These are phyloP conservation scores for Dendropsophus ebraccatus DNA, from an alignment of 2,113 vertebrate species.

Conservation along the genomic window DNA sequence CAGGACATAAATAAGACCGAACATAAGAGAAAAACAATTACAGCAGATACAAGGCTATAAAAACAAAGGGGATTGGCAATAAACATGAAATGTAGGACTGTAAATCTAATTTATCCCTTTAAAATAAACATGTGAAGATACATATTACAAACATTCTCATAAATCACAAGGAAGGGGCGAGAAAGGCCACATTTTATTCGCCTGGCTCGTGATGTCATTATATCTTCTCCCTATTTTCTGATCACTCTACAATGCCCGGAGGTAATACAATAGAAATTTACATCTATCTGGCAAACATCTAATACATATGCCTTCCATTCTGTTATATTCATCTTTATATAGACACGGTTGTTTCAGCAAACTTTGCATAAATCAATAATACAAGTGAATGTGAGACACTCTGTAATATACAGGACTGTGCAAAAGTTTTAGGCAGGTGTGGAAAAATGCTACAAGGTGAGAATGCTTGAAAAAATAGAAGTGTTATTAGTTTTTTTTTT, in stretches of 20 bases:
- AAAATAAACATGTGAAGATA: slow-evolving; percentile 37
- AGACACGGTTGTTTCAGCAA: background rate
- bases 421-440: too few species aligned
- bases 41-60: slow-evolving; percentile 5
- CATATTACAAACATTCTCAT: background rate
- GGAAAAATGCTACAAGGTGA: too few species aligned
- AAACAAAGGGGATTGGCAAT: slow-evolving; percentile 29
- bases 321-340: background rate
- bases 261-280: background rate
- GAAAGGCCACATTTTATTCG: slow-evolving; percentile 8
- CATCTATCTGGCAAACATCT: background rate
- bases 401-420: too few species aligned
- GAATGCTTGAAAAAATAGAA: too few species aligned
- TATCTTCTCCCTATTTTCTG: background rate
- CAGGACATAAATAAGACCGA: slow-evolving; percentile 17
- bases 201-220: background rate
- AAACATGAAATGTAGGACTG: slow-evolving; percentile 34
- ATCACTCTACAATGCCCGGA: background rate
- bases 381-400: too few species aligned
- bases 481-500: too few species aligned
- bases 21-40: slow-evolving; percentile 33
- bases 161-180: background rate
- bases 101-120: slow-evolving; percentile 40
- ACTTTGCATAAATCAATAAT: too few species aligned
- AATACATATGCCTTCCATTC: background rate